These are phyloP conservation scores for Alexandromys fortis DNA, from an alignment of 2,113 vertebrate genomes.

Conservation along the genomic window DNA sequence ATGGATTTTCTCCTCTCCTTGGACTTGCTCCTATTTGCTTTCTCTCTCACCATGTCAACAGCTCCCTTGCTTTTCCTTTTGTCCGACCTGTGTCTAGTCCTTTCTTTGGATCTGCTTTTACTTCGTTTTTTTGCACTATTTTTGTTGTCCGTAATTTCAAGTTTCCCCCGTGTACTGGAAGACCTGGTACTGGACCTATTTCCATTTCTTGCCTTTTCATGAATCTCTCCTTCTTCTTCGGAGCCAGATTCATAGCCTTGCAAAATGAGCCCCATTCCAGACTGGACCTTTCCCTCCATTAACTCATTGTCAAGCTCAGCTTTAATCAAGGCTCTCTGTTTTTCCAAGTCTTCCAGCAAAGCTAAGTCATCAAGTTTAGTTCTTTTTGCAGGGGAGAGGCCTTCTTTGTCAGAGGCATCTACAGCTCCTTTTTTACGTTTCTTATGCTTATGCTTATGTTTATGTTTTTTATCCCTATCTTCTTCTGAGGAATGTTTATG, in stretches of 20 bases:
- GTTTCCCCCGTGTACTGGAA: slow-evolving; percentile 89
- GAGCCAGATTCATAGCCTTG: slow-evolving; percentile 99
- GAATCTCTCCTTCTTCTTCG: slow-evolving; percentile 95
- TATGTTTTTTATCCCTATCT: slow-evolving; percentile 96
- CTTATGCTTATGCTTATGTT: slow-evolving; percentile 97
- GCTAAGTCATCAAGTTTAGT: slow-evolving; percentile 97
- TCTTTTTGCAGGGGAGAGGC: slow-evolving; percentile 92
- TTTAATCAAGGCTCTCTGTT: slow-evolving; percentile 98
- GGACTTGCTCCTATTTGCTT: slow-evolving; percentile 90
- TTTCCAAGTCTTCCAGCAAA: slow-evolving; percentile 97
- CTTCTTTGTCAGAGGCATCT: slow-evolving; percentile 88
- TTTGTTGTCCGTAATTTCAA: slow-evolving; percentile 92
- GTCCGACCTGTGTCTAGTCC: slow-evolving; percentile 92
- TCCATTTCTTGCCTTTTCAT: slow-evolving; percentile 93
- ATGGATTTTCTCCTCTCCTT: slow-evolving; percentile 92
- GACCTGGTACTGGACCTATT: slow-evolving; percentile 88
- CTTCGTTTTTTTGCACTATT: slow-evolving; percentile 90
- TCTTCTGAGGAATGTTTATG: slow-evolving; percentile 97
- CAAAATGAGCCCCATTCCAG: slow-evolving; percentile 98
- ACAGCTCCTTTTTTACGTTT: slow-evolving; percentile 95
- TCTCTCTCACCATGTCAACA: slow-evolving; percentile 87
- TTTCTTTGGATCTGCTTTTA: slow-evolving; percentile 93
- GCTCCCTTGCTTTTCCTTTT: slow-evolving; percentile 91
- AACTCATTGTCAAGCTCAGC: slow-evolving; percentile 98
- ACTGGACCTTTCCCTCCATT: slow-evolving; percentile 99